Evolutionary conservation across 2,113 vertebrate genomes (phyloP).

Genomic region (Perca schrenkii): DNA sequence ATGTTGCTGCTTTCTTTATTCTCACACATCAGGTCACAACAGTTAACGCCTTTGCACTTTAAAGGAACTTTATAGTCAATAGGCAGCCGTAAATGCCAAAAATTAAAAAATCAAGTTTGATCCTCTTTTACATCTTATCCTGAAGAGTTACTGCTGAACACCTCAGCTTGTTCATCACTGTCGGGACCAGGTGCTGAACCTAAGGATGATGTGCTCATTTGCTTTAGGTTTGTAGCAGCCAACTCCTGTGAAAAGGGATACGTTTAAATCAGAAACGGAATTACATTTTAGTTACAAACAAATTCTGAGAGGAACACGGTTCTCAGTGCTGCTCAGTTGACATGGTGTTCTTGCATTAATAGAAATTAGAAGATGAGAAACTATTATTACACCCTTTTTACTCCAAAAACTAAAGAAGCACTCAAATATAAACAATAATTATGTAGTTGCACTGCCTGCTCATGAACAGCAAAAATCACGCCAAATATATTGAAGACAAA

Average conservation of each 20-base stretch:
- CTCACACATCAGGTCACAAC: neutral
- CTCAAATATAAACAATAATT: neutral
- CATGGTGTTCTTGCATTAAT: neutral
- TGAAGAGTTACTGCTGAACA: neutral
- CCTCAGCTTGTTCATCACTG: neutral
- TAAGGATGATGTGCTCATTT: constrained; percentile 74
- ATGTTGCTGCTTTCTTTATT: constrained; percentile 48
- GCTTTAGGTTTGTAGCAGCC: constrained; percentile 70
- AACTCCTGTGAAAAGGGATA: constrained; percentile 61
- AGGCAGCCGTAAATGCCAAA: neutral
- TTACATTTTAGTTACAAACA: neutral
- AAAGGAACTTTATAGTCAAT: neutral
- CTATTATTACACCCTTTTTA: neutral
- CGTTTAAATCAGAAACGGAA: neutral
- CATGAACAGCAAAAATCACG: neutral
- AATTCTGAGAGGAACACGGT: neutral
- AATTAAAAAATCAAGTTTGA: neutral
- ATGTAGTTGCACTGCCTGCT: neutral
- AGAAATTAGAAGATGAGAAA: neutral
- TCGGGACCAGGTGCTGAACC: constrained; percentile 63
- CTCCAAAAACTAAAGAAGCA: neutral
- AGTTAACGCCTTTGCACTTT: neutral
- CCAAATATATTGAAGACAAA: neutral
- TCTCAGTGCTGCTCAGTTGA: neutral
- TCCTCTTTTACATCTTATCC: neutral